These are phyloP conservation scores for Holothuria leucospilota DNA, from an alignment of 53 echinoderm and acorn worm species.

Conservation along the genomic window DNA sequence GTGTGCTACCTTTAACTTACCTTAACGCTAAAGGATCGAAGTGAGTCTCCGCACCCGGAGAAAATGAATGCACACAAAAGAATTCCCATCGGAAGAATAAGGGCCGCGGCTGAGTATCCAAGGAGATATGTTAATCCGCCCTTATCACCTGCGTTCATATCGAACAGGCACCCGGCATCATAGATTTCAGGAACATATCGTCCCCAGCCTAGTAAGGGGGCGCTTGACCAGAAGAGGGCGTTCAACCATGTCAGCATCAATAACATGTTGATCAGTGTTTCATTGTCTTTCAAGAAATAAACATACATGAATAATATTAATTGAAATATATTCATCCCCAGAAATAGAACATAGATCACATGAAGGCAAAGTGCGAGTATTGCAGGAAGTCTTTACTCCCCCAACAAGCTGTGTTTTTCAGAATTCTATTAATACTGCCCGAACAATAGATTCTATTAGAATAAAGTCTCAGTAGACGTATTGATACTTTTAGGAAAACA, in stretches of 20 bases:
- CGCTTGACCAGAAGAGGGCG: slow-evolving; percentile 75
- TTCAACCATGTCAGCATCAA: slow-evolving; percentile 68
- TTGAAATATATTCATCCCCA: too few species aligned
- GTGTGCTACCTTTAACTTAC: too few species aligned
- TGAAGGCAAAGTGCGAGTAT: too few species aligned
- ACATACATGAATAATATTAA: not conserved
- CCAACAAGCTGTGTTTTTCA: too few species aligned
- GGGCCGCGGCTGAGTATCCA: slow-evolving; percentile 47
- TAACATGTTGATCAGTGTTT: slow-evolving; percentile 7
- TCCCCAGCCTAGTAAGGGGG: slow-evolving; percentile 78
- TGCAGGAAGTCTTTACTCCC: too few species aligned
- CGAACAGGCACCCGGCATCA: slow-evolving; percentile 73
- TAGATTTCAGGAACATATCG: slow-evolving; percentile 77
- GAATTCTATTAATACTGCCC: too few species aligned
- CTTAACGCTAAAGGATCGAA: too few species aligned
- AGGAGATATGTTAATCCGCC: slow-evolving; percentile 61
- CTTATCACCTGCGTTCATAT: slow-evolving; percentile 60
- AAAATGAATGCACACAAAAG: slow-evolving; percentile 33
- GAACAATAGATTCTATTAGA: too few species aligned
- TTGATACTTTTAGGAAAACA: too few species aligned
- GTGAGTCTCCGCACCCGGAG: too few species aligned
- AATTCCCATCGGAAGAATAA: slow-evolving; percentile 62
- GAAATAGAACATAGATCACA: too few species aligned
- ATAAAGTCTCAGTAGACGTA: too few species aligned
- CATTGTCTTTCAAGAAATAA: slow-evolving; percentile 20